Evolutionary conservation across 2,888 invertebrate genomes (phyloP).

Genomic region (Amphipoea lucens): DNA sequence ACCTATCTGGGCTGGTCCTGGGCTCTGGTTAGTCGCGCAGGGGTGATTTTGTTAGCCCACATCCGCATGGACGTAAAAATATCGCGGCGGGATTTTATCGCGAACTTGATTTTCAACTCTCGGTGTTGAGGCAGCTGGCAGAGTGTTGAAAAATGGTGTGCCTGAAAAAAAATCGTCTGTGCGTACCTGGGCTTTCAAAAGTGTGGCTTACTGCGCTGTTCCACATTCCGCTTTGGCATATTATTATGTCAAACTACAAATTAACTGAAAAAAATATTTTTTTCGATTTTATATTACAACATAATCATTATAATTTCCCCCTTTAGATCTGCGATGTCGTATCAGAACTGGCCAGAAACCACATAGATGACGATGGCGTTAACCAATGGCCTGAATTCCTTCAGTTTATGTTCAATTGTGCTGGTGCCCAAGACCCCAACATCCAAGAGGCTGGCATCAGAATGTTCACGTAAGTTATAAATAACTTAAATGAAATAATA

Average conservation of each 20-base stretch:
- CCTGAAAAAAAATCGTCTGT: not conserved
- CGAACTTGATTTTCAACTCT: too few species aligned
- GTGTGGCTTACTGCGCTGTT: too few species aligned
- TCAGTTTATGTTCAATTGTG: slow-evolving; percentile 98
- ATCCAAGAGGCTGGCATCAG: slow-evolving; percentile 98
- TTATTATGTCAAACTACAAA: not conserved
- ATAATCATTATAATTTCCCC: slow-evolving; percentile 6
- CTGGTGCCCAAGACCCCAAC: slow-evolving; percentile 94
- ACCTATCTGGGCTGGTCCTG: not conserved
- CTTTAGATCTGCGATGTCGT: slow-evolving; percentile 96
- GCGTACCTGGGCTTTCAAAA: not conserved
- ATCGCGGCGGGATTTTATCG: too few species aligned
- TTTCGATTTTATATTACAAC: not conserved
- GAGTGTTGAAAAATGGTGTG: too few species aligned
- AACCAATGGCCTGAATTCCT: slow-evolving; percentile 99
- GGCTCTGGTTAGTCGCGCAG: too few species aligned
- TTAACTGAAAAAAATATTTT: not conserved
- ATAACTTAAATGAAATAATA: not conserved
- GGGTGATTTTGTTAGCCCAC: too few species aligned
- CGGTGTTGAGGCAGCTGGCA: too few species aligned
- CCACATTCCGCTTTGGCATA: not conserved
- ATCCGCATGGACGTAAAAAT: too few species aligned
- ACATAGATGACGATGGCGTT: slow-evolving; percentile 98
- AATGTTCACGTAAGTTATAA: slow-evolving; percentile 95
- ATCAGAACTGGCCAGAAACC: slow-evolving; percentile 98